These are phyloP conservation scores for Sarcophaga bullata DNA, from an alignment of 1,140 invertebrate genomes.

Conservation along the genomic window DNA sequence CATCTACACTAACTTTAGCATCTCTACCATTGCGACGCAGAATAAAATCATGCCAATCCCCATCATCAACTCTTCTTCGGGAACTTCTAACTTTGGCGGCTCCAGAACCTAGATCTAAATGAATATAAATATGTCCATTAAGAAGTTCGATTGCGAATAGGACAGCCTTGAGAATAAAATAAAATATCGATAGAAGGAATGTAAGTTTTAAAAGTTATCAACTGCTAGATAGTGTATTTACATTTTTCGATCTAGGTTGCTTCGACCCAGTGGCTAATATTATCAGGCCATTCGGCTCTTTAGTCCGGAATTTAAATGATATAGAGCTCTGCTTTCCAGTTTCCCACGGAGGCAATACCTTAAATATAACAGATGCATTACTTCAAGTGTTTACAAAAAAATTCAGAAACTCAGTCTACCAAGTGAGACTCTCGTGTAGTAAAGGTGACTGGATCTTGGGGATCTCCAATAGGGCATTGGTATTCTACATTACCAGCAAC, in stretches of 20 bases:
- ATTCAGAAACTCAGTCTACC: conserved; percentile 68
- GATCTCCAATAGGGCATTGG: conserved; percentile 86
- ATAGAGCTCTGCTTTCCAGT: conserved; percentile 86
- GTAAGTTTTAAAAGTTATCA: conserved; percentile 77
- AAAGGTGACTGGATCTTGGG: conserved; percentile 90
- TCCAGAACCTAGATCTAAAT: conserved; percentile 92
- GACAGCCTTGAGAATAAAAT: conserved; percentile 72
- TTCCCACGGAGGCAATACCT: conserved; percentile 89
- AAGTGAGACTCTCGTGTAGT: conserved; percentile 89
- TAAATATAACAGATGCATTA: neutral
- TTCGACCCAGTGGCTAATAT: conserved; percentile 89
- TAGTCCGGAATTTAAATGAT: conserved; percentile 93
- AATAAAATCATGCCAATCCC: conserved; percentile 89
- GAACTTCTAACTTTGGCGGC: conserved; percentile 86
- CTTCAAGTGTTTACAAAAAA: neutral
- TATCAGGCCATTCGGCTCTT: conserved; percentile 92
- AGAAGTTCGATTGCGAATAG: conserved; percentile 94
- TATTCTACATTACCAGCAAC: conserved; percentile 89
- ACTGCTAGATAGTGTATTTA: conserved; percentile 44
- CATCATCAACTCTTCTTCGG: conserved; percentile 85
- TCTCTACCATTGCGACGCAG: conserved; percentile 81
- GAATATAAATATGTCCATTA: conserved; percentile 91
- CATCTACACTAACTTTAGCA: conserved; percentile 91
- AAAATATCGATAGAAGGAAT: conserved; percentile 5
- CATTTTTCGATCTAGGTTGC: conserved; percentile 72